phyloP scores from a whole-genome alignment of 1,140 invertebrate species.

The Physella acuta region DNA sequence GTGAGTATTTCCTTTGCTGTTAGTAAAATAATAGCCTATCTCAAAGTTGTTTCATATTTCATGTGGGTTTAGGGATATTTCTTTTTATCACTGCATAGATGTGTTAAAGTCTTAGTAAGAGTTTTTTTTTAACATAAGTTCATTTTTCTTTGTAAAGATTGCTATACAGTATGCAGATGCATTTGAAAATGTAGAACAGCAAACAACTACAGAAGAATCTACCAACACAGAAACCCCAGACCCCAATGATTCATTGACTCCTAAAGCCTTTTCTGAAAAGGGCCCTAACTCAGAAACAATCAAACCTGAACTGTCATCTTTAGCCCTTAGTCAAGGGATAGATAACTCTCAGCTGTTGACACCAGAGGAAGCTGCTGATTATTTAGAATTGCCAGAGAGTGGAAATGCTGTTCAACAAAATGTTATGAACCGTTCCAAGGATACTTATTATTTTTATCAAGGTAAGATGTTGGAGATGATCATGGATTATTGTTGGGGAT shows the following conservation, averaged over 20 bases:
- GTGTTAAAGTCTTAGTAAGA: no score
- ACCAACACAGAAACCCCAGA: neutral
- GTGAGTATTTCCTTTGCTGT: no score
- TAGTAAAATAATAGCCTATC: no score
- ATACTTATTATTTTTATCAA: constrained; percentile 82
- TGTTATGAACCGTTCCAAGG: constrained; percentile 26
- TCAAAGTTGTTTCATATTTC: no score
- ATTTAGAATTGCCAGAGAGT: constrained; percentile 44
- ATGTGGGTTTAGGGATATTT: no score
- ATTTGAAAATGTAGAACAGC: constrained; percentile 48
- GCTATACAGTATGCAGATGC: constrained; percentile 40
- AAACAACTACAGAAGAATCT: constrained; percentile 2
- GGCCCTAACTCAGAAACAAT: neutral
- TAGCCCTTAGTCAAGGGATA: neutral
- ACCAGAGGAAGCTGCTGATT: constrained; percentile 46
- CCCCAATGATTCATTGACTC: neutral
- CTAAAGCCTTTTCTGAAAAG: neutral
- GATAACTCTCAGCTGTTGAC: constrained; percentile 30
- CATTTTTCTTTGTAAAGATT: no score
- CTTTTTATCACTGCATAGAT: no score
- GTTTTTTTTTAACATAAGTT: no score
- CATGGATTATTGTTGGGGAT: no score
- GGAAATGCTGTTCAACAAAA: neutral
- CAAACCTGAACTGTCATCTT: neutral
- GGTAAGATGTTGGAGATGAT: no score